Conservation (phyloP, 2,888 invertebrate species). For the Hypena proboscidalis region DNA sequence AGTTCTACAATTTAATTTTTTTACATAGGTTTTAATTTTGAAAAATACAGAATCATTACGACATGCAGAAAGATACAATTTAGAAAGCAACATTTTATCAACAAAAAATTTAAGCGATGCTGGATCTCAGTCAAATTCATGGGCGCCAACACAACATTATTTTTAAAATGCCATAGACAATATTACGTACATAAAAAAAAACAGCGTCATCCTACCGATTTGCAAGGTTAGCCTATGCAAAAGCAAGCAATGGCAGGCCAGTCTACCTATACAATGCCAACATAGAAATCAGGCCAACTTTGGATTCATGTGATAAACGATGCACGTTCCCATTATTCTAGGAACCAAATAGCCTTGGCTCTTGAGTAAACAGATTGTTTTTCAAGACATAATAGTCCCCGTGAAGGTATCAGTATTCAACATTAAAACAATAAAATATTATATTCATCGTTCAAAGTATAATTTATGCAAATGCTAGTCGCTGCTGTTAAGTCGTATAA, state of each 20-base stretch:
- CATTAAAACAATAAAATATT: constrained; percentile 25
- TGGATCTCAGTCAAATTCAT: too few relatives aligned
- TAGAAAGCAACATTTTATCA: background rate
- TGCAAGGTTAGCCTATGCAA: constrained; percentile 50
- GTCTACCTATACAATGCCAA: constrained; percentile 57
- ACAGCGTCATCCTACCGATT: constrained; percentile 27
- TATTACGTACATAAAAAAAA: constrained; percentile 9
- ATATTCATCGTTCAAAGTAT: constrained; percentile 21
- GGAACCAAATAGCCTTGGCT: constrained; percentile 34
- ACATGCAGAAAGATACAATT: constrained; percentile 2
- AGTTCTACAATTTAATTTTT: constrained; percentile 3
- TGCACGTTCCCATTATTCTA: constrained; percentile 39
- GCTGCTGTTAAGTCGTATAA: constrained; percentile 12
- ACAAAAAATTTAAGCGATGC: too few relatives aligned
- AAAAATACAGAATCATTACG: background rate
- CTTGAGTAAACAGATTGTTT: constrained; percentile 20
- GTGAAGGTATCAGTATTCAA: constrained; percentile 15
- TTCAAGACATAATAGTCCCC: constrained; percentile 21
- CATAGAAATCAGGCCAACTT: constrained; percentile 70
- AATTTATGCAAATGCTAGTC: constrained; percentile 36
- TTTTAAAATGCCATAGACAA: background rate
- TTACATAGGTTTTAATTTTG: background rate
- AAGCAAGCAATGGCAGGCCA: constrained; percentile 64
- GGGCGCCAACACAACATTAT: background rate
- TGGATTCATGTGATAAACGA: constrained; percentile 65